phyloP scores from a whole-genome alignment of 23 tunicate species.

The Styela plicata region DNA sequence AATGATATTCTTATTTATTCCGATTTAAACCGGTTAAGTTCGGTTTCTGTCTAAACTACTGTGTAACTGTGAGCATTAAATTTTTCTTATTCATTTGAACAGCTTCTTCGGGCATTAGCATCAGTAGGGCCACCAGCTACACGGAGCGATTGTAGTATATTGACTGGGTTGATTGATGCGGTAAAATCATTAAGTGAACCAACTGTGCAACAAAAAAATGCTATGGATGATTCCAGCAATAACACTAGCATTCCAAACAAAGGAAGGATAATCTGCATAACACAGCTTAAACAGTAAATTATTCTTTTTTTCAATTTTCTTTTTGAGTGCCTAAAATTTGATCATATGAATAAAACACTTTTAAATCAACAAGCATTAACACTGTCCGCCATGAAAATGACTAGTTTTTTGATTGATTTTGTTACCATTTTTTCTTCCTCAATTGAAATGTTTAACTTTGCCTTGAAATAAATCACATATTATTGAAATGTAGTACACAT shows the following conservation, averaged over 20 bases:
- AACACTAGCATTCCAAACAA: constrained; percentile 25
- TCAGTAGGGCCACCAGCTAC: constrained; percentile 74
- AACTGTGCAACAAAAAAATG: constrained; percentile 44
- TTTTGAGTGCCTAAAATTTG: too few species aligned
- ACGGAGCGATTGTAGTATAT: constrained; percentile 45
- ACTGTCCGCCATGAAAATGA: too few species aligned
- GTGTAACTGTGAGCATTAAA: background rate
- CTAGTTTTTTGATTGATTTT: too few species aligned
- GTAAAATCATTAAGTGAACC: constrained; percentile 59
- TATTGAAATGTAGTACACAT: too few species aligned
- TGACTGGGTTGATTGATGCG: constrained; percentile 62
- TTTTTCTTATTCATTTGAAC: constrained; percentile 3
- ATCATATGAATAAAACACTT: too few species aligned
- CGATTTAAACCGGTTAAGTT: too few species aligned
- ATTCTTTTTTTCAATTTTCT: too few species aligned
- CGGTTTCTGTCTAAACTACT: background rate
- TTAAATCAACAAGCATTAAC: too few species aligned
- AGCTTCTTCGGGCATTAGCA: constrained; percentile 67
- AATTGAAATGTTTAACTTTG: too few species aligned
- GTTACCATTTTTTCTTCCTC: too few species aligned
- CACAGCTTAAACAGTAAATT: constrained; percentile 83
- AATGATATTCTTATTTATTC: too few species aligned
- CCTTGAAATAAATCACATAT: too few species aligned
- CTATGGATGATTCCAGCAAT: background rate
- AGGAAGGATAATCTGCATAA: constrained; percentile 82